Base-by-base conservation (phyloP, 1,140 invertebrate species). In the Calosoma granatense region DNA sequence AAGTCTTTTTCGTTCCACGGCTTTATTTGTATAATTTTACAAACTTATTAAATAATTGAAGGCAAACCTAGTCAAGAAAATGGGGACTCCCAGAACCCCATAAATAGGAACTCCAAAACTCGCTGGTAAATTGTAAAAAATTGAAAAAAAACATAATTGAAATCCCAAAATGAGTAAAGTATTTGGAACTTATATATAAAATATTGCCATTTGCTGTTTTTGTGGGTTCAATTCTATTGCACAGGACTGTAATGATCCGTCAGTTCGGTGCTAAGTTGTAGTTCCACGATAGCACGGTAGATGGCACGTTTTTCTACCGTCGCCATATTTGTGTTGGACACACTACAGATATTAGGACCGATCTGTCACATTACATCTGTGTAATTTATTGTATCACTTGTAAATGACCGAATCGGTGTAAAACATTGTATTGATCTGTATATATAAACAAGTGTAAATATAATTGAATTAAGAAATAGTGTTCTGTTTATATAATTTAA, bases 41-140 rank as follows among this genome's bases (percentile, higher is more conserved):
- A 21, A 53, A 21, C 41, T n/a, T 47, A 47, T 47, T 47, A 17
- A 47, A 17, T 47, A 47, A 47, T 47, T 47, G 17, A 47, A 68
- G 67, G 64, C 66, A 60, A 70, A 67, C 65, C 69, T 72, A 72
- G 68, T 72, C 69, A 72, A 68, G 65, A 65, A 57, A 62, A 59
- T 58, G 63, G 59, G 41, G 47, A 57, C 58, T 59, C 55, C 4
- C 21, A 17, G 51, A 21, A 61, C 63, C 64, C 65, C 65, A 67
- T 64, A 57, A 60, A 71, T 70, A 72, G 70, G 70, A 72, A 72
- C 70, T 72, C 67, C 69, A 70, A 72, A 69, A 72, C 70, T 72
- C 70, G 70, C 70, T 72, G 67, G 69, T 72, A 71, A 67, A 68
- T 70, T 67, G 63, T 72, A 72, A 72, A 69, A 70, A 67, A 62